phyloP scores from a whole-genome alignment of 2,888 invertebrate species.

The Neocrepidodera transversa region DNA sequence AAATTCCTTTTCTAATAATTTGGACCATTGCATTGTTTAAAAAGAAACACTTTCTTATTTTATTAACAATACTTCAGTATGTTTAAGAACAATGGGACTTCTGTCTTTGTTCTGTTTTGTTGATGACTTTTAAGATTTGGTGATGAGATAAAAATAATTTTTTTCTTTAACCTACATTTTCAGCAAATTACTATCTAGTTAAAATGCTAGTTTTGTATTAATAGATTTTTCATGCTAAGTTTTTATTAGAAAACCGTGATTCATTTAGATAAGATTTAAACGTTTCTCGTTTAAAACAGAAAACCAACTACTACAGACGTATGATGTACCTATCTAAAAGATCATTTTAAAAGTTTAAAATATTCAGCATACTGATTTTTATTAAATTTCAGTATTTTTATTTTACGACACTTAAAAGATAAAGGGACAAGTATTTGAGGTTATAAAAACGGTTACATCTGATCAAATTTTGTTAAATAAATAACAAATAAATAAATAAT shows the following conservation, averaged over 20 bases:
- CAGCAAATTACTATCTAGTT: constrained; percentile 21
- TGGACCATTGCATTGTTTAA: background rate
- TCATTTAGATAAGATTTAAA: background rate
- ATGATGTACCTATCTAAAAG: too few species aligned
- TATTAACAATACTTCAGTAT: background rate
- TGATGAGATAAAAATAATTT: constrained; percentile 14
- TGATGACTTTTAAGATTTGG: constrained; percentile 20
- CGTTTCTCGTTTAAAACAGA: too few species aligned
- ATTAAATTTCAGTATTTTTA: too few species aligned
- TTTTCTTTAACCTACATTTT: constrained; percentile 23
- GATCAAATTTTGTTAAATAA: too few species aligned
- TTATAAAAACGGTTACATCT: too few species aligned
- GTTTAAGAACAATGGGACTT: constrained; percentile 19
- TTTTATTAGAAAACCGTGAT: background rate
- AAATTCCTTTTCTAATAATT: background rate
- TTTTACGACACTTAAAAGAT: too few species aligned
- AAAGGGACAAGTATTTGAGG: too few species aligned
- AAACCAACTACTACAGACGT: too few species aligned
- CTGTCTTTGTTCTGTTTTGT: constrained; percentile 11
- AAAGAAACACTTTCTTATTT: constrained; percentile 16
- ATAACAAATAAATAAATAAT: too few species aligned
- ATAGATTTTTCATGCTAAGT: background rate
- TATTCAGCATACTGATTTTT: too few species aligned
- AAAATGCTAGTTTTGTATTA: constrained; percentile 3
- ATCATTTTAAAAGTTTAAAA: too few species aligned